Evolutionary conservation across 2,888 invertebrate species (phyloP), one percentile per base, ranked within the genome.

Genomic region (Ecliptopera silaceata): DNA sequence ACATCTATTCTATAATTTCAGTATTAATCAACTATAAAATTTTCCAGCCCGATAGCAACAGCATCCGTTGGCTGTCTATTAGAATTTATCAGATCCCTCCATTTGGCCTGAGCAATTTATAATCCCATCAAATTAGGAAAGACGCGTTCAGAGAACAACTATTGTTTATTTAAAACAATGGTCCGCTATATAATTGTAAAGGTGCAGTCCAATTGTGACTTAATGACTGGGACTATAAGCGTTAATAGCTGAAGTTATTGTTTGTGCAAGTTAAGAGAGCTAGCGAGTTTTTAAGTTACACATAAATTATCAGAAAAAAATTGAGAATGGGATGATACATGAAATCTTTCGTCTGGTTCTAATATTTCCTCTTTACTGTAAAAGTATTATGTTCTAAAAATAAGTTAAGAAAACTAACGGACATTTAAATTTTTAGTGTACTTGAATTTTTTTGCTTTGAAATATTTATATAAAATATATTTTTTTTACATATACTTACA

Each of bases 171-270:
- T 65, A 60, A 73, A 66, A 73, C 73, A 73, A 73, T 73, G 67
- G 65, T 59, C 45, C 61, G 53, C 59, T 39, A 54, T 61, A 57
- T 63, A 63, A 67, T 81, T 79, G 80, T 79, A 70, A 73, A 79
- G 79, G 75, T 74, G 77, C 77, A 75, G 71, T 70, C 83, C 84
- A 82, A 86, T 83, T 86, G 84, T 79, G 79, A 79, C 80, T 84
- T 84, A 85, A 86, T 85, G 84, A 84, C 80, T 79, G 72, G 62
- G 66, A 74, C 79, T 83, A 80, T 86, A 77, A 84, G 85, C 85
- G 86, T 84, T 86, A 86, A 86, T 86, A 84, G 85, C 74, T 75
- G 72, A 71, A 70, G 72, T 72, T 67, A 63, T 58, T 56, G 12
- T 31, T 48, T 64, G 59, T n/a, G 1, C 44, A 69, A 69, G 59